These are phyloP conservation scores for Sphaerophoria rueppellii DNA, from an alignment of 2,888 invertebrate species.

Conservation along the genomic window DNA sequence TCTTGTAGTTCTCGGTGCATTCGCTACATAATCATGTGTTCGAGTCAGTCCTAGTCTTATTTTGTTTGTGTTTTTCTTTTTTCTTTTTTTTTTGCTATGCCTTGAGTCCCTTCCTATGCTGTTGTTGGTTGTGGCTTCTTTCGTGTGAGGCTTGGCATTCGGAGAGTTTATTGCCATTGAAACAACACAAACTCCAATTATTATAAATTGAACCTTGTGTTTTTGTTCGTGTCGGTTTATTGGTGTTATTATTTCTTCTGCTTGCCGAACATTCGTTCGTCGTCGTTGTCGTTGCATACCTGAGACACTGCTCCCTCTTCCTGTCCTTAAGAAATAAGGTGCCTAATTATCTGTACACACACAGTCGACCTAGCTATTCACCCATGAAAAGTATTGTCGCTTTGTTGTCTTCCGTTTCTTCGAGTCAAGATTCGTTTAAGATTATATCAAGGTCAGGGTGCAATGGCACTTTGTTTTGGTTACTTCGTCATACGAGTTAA, in stretches of 20 bases:
- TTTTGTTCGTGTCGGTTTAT: constrained; percentile 19
- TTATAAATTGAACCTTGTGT: constrained; percentile 43
- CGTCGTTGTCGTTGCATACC: constrained; percentile 2
- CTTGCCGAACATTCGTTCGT: neutral
- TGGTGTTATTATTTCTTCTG: neutral
- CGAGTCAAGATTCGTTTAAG: constrained; percentile 20
- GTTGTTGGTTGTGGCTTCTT: constrained; percentile 26
- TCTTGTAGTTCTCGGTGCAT: constrained; percentile 33
- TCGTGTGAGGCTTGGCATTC: constrained; percentile 57
- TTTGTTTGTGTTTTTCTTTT: too few relatives aligned
- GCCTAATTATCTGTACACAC: constrained; percentile 34
- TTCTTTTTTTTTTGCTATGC: constrained; percentile 11
- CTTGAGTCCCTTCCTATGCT: constrained; percentile 25
- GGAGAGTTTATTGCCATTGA: constrained; percentile 66
- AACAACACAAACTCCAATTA: constrained; percentile 17
- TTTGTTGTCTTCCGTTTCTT: constrained; percentile 30
- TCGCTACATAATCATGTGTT: constrained; percentile 19
- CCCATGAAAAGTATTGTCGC: constrained; percentile 7
- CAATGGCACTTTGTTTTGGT: constrained; percentile 28
- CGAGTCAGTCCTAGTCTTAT: constrained; percentile 3
- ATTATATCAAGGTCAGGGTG: constrained; percentile 63
- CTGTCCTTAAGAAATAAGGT: constrained; percentile 16
- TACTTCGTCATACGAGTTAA: neutral
- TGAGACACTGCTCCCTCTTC: neutral
- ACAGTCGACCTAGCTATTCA: constrained; percentile 39